A percentile compares a stretch with the other conserved stretches of the same genome.
Evolutionary conservation across 2,888 invertebrate species (phyloP).

Genomic region (Kryphioiulus occultus): DNA sequence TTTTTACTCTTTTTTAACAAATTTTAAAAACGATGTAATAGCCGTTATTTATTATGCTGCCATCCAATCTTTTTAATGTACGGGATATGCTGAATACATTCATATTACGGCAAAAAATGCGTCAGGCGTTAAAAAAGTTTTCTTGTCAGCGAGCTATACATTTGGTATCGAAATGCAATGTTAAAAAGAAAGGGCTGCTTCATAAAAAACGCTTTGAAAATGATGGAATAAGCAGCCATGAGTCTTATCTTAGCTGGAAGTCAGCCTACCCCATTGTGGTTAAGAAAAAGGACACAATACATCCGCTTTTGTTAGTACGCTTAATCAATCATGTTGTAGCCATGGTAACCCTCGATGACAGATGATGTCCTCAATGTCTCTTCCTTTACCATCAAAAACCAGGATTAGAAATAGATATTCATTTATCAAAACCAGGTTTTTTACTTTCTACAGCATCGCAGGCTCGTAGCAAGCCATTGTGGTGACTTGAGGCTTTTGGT

Average conservation of each 20-base stretch:
- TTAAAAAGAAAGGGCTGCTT: slow-evolving; percentile 27
- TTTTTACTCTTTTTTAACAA: too few relatives aligned
- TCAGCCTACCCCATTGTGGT: slow-evolving; percentile 30
- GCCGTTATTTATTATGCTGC: not conserved
- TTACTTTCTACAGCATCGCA: not conserved
- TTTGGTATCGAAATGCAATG: not conserved
- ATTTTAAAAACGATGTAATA: not conserved
- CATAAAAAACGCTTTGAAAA: slow-evolving; percentile 3
- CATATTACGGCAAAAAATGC: not conserved
- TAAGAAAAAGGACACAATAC: slow-evolving; percentile 43
- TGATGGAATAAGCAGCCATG: slow-evolving; percentile 9
- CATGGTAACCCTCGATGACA: slow-evolving; percentile 44
- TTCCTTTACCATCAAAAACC: slow-evolving; percentile 45
- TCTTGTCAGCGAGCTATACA: not conserved
- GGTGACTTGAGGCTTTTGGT: not conserved
- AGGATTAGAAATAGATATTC: slow-evolving; percentile 46
- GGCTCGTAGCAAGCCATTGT: not conserved
- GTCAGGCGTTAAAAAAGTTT: not conserved
- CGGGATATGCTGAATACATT: not conserved
- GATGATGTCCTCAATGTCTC: slow-evolving; percentile 43
- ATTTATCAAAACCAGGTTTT: slow-evolving; percentile 42
- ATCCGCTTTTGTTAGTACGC: slow-evolving; percentile 41
- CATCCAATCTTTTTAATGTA: not conserved
- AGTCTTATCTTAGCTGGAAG: not conserved
- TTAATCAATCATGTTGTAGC: slow-evolving; percentile 44